Evolutionary conservation across 2,797 vertebrate genomes (phyloP).

Genomic region (Acomys russatus): DNA sequence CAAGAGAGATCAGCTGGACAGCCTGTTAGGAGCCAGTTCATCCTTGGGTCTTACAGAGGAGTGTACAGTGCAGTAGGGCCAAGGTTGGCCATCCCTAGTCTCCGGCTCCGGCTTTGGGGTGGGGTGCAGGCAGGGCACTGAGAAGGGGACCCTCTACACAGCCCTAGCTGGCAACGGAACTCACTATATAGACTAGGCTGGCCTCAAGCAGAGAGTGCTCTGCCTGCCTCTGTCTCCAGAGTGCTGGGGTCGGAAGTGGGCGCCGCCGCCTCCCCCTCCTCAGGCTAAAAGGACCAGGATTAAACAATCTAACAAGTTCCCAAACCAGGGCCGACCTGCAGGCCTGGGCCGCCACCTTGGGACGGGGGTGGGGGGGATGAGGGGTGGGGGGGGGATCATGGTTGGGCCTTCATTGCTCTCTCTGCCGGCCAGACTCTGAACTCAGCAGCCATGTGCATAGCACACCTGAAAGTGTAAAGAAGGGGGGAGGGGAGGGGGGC

Average conservation of each 20-base stretch:
- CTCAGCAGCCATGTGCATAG: conserved; percentile 29
- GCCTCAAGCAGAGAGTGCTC: not conserved
- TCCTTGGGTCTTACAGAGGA: not conserved
- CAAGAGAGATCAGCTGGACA: not conserved
- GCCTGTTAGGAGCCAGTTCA: not conserved
- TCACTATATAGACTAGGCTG: not conserved
- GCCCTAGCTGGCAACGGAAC: not conserved
- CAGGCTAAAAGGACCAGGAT: not conserved
- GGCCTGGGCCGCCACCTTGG: not conserved
- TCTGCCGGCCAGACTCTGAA: conserved; percentile 74
- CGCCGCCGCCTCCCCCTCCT: too few relatives aligned
- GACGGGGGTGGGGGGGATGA: not conserved
- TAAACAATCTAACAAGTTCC: conserved; percentile 24
- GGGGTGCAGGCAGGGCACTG: not conserved
- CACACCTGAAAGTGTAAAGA: conserved; percentile 42
- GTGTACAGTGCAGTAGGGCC: conserved; percentile 31
- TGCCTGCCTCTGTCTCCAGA: not conserved
- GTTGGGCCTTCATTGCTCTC: conserved; percentile 69
- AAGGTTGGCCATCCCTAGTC: not conserved
- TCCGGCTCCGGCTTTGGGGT: not conserved
- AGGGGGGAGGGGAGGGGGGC: not conserved
- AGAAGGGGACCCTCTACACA: not conserved
- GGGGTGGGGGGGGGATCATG: too few relatives aligned
- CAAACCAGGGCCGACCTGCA: not conserved
- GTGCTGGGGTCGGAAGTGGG: not conserved